phyloP scores from a whole-genome alignment of 2,797 vertebrate genomes.

The Hypotaenidia philippensis region DNA sequence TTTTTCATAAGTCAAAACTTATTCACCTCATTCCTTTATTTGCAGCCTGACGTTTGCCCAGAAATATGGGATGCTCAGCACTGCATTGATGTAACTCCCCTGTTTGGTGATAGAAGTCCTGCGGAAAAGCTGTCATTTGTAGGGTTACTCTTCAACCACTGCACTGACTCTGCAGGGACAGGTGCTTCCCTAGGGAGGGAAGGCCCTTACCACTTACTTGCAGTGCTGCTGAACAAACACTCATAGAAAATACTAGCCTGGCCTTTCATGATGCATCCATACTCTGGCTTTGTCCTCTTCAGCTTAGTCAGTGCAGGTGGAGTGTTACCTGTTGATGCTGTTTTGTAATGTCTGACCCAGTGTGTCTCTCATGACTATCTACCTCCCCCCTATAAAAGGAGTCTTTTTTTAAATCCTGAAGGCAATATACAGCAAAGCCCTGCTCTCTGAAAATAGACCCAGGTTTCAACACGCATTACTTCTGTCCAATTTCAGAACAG shows the following conservation, averaged over 20 bases:
- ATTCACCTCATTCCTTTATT: neutral
- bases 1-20: neutral
- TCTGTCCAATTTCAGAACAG: slow-evolving; percentile 61
- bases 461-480: slow-evolving; percentile 48
- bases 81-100: neutral
- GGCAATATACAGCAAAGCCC: neutral
- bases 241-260: neutral
- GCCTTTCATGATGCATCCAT: neutral
- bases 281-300: neutral
- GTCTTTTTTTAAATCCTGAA: neutral
- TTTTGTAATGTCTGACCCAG: neutral
- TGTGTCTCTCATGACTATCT: neutral
- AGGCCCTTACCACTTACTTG: neutral
- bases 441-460: neutral
- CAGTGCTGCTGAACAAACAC: neutral
- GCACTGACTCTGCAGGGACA: fast-evolving
- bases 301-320: neutral
- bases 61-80: neutral
- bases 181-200: fast-evolving
- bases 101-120: neutral
- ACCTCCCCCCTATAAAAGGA: neutral
- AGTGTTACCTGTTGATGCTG: neutral
- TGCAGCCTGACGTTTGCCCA: neutral
- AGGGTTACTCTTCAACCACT: neutral
- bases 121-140: neutral